Evolutionary conservation across 2,113 vertebrate species (phyloP).

Genomic region (Pseudorasbora parva): DNA sequence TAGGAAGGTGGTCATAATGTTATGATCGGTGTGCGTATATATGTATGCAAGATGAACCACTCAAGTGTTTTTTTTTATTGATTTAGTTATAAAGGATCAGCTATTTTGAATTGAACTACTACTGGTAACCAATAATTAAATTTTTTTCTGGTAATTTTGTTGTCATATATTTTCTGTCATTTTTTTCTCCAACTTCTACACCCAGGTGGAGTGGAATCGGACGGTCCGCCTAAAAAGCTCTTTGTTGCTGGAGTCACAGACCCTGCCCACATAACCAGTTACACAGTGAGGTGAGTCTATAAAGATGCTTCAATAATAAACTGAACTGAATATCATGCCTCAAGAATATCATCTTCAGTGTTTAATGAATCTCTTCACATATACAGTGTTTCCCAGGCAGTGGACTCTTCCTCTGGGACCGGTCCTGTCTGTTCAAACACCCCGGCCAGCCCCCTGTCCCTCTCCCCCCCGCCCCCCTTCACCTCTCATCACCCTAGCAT

Average conservation of each 20-base stretch:
- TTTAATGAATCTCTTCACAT: neutral
- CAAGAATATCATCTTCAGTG: neutral
- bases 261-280: conserved; percentile 71
- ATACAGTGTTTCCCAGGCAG: conserved; percentile 72
- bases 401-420: conserved; percentile 64
- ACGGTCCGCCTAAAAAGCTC: conserved; percentile 81
- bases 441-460: conserved; percentile 66
- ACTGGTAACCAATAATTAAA: neutral
- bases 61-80: neutral
- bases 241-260: conserved; percentile 81
- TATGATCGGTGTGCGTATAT: too few relatives aligned
- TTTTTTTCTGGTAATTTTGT: neutral
- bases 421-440: conserved; percentile 57
- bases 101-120: neutral
- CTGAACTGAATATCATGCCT: neutral
- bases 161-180: neutral
- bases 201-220: conserved; percentile 79
- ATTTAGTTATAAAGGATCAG: neutral
- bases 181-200: neutral
- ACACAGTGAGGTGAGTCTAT: conserved; percentile 73
- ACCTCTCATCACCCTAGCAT: conserved; percentile 69
- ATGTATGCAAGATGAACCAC: neutral
- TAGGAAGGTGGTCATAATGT: too few relatives aligned
- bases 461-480: conserved; percentile 70
- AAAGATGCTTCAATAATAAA: neutral